Conservation (phyloP, 2,113 vertebrate genomes). For the Sorex fumeus region DNA sequence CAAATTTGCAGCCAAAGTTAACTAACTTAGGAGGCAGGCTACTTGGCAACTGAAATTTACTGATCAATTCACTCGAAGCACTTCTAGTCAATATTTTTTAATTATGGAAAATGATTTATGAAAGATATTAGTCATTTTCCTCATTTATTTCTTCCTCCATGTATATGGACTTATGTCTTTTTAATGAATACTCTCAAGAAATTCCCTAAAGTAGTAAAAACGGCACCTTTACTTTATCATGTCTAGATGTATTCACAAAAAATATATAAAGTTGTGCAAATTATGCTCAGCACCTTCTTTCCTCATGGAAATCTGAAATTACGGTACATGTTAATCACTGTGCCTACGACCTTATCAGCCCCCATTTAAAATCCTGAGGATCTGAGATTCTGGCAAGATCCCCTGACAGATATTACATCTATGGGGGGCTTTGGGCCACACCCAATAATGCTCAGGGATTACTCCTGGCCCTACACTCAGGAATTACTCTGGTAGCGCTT, state of each 20-base stretch:
- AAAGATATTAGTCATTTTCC: not conserved
- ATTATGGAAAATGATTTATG: conserved; percentile 51
- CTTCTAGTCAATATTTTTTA: conserved; percentile 39
- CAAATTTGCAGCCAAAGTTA: conserved; percentile 27
- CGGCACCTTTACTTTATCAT: not conserved
- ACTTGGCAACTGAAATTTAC: conserved; percentile 29
- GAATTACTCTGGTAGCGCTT: too few species aligned
- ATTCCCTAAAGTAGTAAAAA: conserved; percentile 10
- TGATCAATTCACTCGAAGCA: not conserved
- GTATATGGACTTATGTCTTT: conserved; percentile 11
- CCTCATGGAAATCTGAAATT: conserved; percentile 46
- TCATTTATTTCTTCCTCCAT: conserved; percentile 25
- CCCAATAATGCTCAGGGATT: too few species aligned
- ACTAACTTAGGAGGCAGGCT: not conserved
- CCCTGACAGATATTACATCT: not conserved
- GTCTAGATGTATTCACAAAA: conserved; percentile 26
- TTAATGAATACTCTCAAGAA: conserved; percentile 62
- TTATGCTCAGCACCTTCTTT: conserved; percentile 6
- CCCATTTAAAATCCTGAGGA: not conserved
- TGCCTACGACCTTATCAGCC: not conserved
- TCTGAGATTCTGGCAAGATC: conserved; percentile 5
- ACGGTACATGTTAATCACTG: not conserved
- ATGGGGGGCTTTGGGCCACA: too few species aligned
- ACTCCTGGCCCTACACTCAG: too few species aligned
- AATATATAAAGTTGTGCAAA: not conserved